These are phyloP conservation scores for Bradypodion pumilum DNA, from an alignment of 2,797 vertebrate genomes.

Conservation along the genomic window DNA sequence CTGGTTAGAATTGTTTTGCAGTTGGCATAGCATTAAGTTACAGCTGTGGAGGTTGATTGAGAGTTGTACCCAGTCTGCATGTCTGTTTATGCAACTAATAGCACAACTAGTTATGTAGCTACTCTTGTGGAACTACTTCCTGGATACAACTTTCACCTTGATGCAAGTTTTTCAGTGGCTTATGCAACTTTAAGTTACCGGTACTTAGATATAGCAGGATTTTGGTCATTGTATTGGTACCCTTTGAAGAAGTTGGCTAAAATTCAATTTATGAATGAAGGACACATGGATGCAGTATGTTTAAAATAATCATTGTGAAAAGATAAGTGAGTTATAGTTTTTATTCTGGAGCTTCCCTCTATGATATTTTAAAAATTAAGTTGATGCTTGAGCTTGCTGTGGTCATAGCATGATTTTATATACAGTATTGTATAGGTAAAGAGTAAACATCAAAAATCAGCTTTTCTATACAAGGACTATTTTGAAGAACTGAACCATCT, in stretches of 20 bases:
- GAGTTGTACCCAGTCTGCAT: too few species aligned
- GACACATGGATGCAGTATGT: background rate
- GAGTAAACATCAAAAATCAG: too few species aligned
- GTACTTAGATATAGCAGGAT: too few species aligned
- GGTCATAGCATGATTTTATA: background rate
- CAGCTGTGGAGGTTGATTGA: too few species aligned
- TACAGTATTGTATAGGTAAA: background rate
- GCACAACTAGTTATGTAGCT: too few species aligned
- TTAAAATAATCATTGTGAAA: background rate
- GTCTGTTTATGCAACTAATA: too few species aligned
- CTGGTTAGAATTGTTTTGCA: too few species aligned
- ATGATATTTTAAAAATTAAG: background rate
- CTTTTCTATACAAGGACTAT: background rate
- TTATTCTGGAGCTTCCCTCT: background rate
- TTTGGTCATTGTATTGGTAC: background rate
- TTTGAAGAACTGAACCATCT: background rate
- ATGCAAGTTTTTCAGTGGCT: too few species aligned
- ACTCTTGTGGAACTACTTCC: too few species aligned
- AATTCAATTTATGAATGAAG: background rate
- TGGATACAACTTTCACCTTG: too few species aligned
- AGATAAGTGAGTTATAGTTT: background rate
- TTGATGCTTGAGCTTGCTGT: background rate
- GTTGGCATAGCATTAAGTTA: too few species aligned
- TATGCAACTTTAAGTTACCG: too few species aligned
- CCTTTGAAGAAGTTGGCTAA: background rate